Evolutionary conservation across 1,140 invertebrate genomes (phyloP), one percentile per base, ranked within the genome.

Genomic region (Leptinotarsa undecemlineata): DNA sequence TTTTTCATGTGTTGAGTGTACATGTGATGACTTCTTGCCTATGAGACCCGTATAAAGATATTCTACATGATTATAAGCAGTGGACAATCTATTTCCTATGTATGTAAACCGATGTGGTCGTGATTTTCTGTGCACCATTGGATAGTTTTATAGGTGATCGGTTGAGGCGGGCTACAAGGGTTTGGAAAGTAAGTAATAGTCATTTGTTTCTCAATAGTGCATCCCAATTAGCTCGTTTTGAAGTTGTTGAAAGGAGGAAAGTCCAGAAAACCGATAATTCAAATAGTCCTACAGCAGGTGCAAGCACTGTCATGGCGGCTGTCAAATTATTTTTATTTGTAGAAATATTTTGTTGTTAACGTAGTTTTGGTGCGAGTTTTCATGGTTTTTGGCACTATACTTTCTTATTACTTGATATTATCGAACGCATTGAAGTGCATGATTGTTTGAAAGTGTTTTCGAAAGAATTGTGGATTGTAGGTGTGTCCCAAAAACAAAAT

Each of bases 291-390:
- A 74, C 72, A 81, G 80, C 80, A 81, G 80, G 80, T 81, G 78
- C 75, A 81, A 69, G 48, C 71, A 80, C 78, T 82, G 81, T 82
- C 81, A 82, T 82, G 81, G 81, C 81, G 81, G 78, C 76, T 78
- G 78, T 80, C 78, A 81, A 76, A 79, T 82, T 79, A 79, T 81
- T 78, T 80, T 78, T 33, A 64, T 23, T 64, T 57, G 51, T 42
- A 15, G 51, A 19, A 57, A 57, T 57, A 57, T 57, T 57, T 57
- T 57, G 51, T 57, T 57, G 51, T 57, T 57, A 19, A 14, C 15
- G n/a, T 57, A 57, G 13, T 57, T 57, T 57, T 57, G 4, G 4
- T 57, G 15, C 4, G 15, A 57, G 17, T 57, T 57, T n/a, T 19
- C 33, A 42, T 42, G 33, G 33, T 42, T 42, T 42, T 42, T 11